Percentiles rank a stretch among this genome's conserved stretches.
Evolutionary conservation across 2,113 vertebrate genomes (phyloP).

Genomic region (Arothron firmamentum): DNA sequence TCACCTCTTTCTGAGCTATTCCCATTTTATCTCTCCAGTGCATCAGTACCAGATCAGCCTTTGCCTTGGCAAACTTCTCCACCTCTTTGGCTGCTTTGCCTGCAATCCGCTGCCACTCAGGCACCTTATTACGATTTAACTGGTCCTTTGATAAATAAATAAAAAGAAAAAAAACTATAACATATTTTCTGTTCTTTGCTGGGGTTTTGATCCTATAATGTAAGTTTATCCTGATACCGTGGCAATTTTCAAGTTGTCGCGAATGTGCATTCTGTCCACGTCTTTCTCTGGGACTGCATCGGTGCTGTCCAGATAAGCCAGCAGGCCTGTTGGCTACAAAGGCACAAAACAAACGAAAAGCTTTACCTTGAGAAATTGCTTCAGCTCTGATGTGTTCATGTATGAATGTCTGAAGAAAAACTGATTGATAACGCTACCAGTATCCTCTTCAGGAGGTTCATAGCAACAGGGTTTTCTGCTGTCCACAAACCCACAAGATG

Average conservation of each 20-base stretch:
- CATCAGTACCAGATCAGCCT: slow-evolving; percentile 92
- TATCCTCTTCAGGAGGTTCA: slow-evolving; percentile 94
- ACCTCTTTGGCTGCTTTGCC: slow-evolving; percentile 99
- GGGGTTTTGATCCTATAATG: neutral
- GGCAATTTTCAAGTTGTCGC: slow-evolving; percentile 96
- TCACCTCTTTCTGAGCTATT: slow-evolving; percentile 97
- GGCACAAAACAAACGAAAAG: neutral
- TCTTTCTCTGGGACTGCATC: slow-evolving; percentile 94
- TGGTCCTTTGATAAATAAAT: slow-evolving; percentile 82
- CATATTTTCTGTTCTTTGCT: neutral
- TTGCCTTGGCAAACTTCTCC: slow-evolving; percentile 99
- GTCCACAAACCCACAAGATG: slow-evolving; percentile 98
- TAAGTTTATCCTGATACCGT: slow-evolving; percentile 73
- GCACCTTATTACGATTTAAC: slow-evolving; percentile 91
- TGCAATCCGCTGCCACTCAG: slow-evolving; percentile 95
- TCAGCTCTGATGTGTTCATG: too few relatives aligned
- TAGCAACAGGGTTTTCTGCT: slow-evolving; percentile 88
- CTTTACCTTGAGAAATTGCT: too few relatives aligned
- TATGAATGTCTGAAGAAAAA: too few relatives aligned
- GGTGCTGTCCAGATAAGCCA: slow-evolving; percentile 90
- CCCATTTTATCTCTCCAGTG: slow-evolving; percentile 99
- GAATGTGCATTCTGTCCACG: slow-evolving; percentile 92
- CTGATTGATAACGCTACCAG: slow-evolving; percentile 78
- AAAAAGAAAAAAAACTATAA: neutral
- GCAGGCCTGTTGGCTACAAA: slow-evolving; percentile 86